A percentile compares a stretch with the other conserved stretches of the same genome.
phyloP scores from a whole-genome alignment of 2,113 vertebrate genomes.

The Planiliza haematocheilus region DNA sequence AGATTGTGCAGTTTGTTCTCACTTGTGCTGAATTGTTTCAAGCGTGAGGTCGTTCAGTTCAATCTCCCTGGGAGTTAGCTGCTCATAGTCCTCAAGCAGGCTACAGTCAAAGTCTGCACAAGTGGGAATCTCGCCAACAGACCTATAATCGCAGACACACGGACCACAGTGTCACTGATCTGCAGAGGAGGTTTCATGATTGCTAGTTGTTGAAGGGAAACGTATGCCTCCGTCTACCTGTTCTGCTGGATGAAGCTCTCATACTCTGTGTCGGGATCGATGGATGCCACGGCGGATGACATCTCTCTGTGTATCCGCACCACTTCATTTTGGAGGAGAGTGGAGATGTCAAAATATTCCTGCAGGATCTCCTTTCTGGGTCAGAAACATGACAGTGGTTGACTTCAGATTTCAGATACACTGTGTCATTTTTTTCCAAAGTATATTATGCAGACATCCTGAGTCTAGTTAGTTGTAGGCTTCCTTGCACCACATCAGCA shows the following conservation, averaged over 20 bases:
- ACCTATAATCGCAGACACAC: conserved; percentile 78
- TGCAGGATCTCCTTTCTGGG: conserved; percentile 91
- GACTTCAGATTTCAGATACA: background rate
- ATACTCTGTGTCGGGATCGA: conserved; percentile 88
- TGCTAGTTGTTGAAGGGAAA: background rate
- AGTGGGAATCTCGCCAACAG: conserved; percentile 80
- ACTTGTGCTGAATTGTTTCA: conserved; percentile 93
- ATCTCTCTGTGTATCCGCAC: conserved; percentile 88
- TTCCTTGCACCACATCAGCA: background rate
- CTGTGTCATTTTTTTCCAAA: background rate
- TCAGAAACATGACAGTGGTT: conserved; percentile 7
- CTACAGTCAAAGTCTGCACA: conserved; percentile 88
- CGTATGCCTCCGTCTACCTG: conserved; percentile 79
- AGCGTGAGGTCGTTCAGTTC: conserved; percentile 93
- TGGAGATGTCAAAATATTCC: conserved; percentile 92
- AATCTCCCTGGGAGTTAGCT: conserved; percentile 84
- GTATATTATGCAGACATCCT: too few relatives aligned
- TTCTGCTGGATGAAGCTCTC: conserved; percentile 89
- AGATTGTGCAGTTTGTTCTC: conserved; percentile 45
- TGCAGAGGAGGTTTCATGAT: background rate
- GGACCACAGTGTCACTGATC: background rate
- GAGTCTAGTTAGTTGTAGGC: too few relatives aligned
- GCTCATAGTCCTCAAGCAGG: conserved; percentile 88
- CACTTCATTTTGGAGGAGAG: conserved; percentile 90
- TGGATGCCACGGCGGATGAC: conserved; percentile 80